Evolutionary conservation across 2,888 invertebrate species (phyloP).

Genomic region (Lasioglossum marginatum): DNA sequence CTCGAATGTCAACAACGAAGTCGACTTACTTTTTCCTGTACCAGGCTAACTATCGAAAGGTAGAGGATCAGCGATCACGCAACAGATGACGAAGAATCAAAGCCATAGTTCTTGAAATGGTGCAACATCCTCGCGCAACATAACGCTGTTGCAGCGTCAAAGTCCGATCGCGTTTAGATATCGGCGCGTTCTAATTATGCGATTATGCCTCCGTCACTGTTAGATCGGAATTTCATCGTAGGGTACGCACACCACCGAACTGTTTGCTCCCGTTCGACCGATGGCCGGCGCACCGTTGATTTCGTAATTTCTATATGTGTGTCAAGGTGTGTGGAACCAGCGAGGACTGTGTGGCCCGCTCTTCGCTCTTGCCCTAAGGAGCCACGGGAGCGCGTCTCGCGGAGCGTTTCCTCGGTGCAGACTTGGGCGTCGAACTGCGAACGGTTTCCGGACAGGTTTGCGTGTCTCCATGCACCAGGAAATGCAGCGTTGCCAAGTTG

Average conservation of each 20-base stretch:
- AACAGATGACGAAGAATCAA: not conserved
- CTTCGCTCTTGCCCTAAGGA: not conserved
- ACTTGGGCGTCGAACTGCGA: constrained; percentile 16
- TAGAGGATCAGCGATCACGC: not conserved
- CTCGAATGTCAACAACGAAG: not conserved
- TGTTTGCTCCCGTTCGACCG: constrained; percentile 53
- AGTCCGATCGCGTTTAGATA: constrained; percentile 19
- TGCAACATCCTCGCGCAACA: constrained; percentile 39
- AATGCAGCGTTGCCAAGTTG: constrained; percentile 53
- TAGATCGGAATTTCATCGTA: constrained; percentile 57
- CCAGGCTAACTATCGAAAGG: not conserved
- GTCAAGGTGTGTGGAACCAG: constrained; percentile 63
- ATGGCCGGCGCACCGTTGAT: constrained; percentile 40
- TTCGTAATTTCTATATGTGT: constrained; percentile 71
- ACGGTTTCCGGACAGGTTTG: constrained; percentile 20
- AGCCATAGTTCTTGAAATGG: not conserved
- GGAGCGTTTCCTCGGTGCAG: constrained; percentile 10
- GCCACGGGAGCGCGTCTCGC: not conserved
- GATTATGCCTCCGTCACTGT: constrained; percentile 32
- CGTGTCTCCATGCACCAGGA: constrained; percentile 56
- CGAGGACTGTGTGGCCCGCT: not conserved
- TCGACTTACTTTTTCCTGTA: not conserved
- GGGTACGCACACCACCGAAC: constrained; percentile 24
- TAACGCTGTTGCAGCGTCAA: not conserved
- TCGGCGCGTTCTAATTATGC: constrained; percentile 50